phyloP scores from a whole-genome alignment of 2,113 vertebrate species.

The Thunnus thynnus region DNA sequence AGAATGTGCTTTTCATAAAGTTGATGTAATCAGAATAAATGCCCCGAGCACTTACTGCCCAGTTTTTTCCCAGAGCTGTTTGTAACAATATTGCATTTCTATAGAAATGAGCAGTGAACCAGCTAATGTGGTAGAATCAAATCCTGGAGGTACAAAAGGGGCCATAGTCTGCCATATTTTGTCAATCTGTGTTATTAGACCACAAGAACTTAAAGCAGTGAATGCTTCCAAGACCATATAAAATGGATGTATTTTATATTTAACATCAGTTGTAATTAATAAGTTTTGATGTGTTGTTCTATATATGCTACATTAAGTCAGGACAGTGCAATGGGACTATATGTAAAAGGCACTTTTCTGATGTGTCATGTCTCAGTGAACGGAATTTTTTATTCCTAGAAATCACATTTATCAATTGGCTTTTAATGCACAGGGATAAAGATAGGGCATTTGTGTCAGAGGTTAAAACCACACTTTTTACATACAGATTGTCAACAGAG shows the following conservation, averaged over 20 bases:
- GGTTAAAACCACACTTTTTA: conserved; percentile 59
- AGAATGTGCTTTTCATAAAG: conserved; percentile 37
- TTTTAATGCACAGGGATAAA: conserved; percentile 23
- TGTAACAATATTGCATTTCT: conserved; percentile 42
- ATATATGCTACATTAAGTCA: not conserved
- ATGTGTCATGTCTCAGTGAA: not conserved
- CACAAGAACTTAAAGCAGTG: not conserved
- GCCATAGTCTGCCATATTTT: not conserved
- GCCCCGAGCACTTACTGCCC: conserved; percentile 15
- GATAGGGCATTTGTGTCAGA: conserved; percentile 37
- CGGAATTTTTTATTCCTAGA: conserved; percentile 11
- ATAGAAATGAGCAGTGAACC: conserved; percentile 49
- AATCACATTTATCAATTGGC: conserved; percentile 25
- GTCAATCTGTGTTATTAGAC: not conserved
- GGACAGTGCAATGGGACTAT: not conserved
- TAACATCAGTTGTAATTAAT: not conserved
- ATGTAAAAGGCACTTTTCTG: not conserved
- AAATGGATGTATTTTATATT: conserved; percentile 6
- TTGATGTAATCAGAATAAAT: conserved; percentile 53
- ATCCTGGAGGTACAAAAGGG: conserved; percentile 12
- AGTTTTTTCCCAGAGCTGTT: conserved; percentile 23
- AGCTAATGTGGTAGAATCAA: conserved; percentile 45
- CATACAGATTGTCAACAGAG: conserved; percentile 62
- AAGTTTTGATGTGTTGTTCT: not conserved
- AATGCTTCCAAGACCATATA: not conserved